A percentile compares a stretch with the other conserved stretches of the same genome.
Conservation (phyloP, 2,113 vertebrate species). For the Danionella cerebrum region DNA sequence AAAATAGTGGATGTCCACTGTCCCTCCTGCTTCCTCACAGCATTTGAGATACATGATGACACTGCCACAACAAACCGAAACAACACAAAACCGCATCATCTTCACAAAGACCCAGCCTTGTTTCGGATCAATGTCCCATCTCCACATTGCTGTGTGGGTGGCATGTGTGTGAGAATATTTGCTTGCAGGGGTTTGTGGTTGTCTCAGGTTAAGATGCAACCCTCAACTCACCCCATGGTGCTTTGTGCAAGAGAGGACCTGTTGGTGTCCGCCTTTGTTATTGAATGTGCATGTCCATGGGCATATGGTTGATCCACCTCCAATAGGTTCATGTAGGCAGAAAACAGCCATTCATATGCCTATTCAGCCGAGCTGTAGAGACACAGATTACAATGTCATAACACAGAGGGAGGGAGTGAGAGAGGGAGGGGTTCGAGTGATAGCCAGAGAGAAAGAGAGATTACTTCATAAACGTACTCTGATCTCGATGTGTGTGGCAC, state of each 20-base stretch:
- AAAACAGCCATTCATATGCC: conserved; percentile 89
- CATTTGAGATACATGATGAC: background rate
- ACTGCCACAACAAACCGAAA: background rate
- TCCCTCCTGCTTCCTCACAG: background rate
- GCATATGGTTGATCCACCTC: conserved; percentile 93
- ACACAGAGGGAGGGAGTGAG: conserved; percentile 58
- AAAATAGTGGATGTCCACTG: conserved; percentile 18
- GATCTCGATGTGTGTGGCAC: conserved; percentile 19
- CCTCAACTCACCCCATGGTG: conserved; percentile 17
- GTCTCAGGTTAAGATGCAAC: conserved; percentile 50
- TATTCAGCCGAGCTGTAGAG: conserved; percentile 85
- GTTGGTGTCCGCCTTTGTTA: conserved; percentile 54
- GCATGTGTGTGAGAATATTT: conserved; percentile 33
- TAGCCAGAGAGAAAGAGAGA: conserved; percentile 12
- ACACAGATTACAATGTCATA: conserved; percentile 95
- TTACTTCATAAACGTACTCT: conserved; percentile 21
- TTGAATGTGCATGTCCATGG: conserved; percentile 86
- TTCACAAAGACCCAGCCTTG: background rate
- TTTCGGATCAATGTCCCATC: conserved; percentile 22
- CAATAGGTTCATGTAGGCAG: conserved; percentile 98
- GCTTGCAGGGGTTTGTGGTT: conserved; percentile 22
- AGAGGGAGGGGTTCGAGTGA: conserved; percentile 11
- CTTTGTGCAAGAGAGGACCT: conserved; percentile 56
- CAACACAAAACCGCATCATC: background rate
- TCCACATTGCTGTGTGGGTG: conserved; percentile 33